Percentiles rank a stretch among this genome's conserved stretches.
Conservation (phyloP, 2,888 invertebrate species). For the Harmothoe impar region DNA sequence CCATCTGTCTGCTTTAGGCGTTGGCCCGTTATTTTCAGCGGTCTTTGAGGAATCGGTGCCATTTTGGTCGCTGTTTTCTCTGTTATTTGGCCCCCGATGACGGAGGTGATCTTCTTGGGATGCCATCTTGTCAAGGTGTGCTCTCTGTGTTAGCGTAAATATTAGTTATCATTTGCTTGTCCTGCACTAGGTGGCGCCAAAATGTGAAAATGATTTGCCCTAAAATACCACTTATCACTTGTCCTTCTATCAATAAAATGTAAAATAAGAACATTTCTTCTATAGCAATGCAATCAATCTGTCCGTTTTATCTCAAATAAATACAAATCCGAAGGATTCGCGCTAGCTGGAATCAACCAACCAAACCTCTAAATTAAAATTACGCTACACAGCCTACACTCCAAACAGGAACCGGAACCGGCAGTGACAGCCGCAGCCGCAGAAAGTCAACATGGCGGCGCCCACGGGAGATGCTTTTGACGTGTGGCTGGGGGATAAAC, state of each 20-base stretch:
- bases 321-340: no score
- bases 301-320: no score
- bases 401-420: slow-evolving; percentile 17
- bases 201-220: no score
- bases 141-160: neutral
- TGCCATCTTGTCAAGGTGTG: slow-evolving; percentile 48
- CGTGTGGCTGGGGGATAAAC: slow-evolving; percentile 77
- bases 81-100: neutral
- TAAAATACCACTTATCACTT: no score
- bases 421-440: neutral
- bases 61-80: neutral
- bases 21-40: neutral
- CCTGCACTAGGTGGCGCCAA: no score
- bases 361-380: neutral
- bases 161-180: neutral
- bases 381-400: neutral
- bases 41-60: neutral
- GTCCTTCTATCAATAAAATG: no score
- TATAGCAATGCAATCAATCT: no score
- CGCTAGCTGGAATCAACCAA: no score
- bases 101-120: neutral
- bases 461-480: slow-evolving; percentile 70
- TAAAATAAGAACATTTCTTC: no score
- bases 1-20: no score
- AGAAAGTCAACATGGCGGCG: slow-evolving; percentile 69